Conservation (phyloP, 1,140 invertebrate species). For the Camponotus pennsylvanicus region DNA sequence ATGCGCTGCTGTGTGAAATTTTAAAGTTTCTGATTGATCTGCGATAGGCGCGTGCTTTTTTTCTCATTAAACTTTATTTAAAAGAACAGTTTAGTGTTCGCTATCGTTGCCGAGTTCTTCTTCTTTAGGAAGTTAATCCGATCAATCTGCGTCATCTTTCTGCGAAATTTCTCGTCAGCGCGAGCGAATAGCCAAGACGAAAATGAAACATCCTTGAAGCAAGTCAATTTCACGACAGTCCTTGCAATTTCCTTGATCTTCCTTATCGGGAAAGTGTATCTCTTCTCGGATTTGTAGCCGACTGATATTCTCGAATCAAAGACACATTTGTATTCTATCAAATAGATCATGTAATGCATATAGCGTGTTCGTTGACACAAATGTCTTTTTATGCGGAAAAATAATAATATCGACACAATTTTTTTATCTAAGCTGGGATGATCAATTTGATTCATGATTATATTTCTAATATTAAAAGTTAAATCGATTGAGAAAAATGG, state of each 20-base stretch:
- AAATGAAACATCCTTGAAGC: conserved; percentile 39
- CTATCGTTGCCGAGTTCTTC: conserved; percentile 56
- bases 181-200: not conserved
- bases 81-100: conserved; percentile 38
- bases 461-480: not conserved
- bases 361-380: not conserved
- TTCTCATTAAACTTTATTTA: conserved; percentile 57
- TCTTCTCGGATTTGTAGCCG: conserved; percentile 20
- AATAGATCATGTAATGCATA: not conserved
- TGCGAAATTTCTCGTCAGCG: conserved; percentile 63
- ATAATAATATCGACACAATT: conserved; percentile 7
- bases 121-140: conserved; percentile 67
- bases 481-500: not conserved
- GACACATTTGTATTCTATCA: not conserved
- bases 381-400: not conserved
- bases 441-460: conserved; percentile 38
- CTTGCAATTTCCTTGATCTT: conserved; percentile 65
- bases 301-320: not conserved
- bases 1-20: not conserved
- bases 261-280: conserved; percentile 54
- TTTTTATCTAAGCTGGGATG: conserved; percentile 8
- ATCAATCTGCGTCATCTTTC: conserved; percentile 49
- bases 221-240: conserved; percentile 62
- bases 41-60: not conserved
- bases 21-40: conserved; percentile 42